Conservation (phyloP, 2,888 invertebrate genomes). For the Coremacera marginata region DNA sequence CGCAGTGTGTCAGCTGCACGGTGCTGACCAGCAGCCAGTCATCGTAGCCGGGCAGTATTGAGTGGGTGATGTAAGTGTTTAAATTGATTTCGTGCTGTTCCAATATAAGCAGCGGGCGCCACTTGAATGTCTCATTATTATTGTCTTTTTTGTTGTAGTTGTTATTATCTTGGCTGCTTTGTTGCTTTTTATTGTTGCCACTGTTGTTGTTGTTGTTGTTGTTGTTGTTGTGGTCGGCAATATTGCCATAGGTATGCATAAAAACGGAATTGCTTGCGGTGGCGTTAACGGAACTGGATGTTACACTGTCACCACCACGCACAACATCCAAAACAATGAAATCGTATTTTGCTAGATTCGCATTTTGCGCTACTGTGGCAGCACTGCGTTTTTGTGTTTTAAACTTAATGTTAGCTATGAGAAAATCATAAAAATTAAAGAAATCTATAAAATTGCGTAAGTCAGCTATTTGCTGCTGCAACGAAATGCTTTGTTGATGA, state of each 20-base stretch:
- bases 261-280: background rate
- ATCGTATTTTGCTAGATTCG: slow-evolving; percentile 62
- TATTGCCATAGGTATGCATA: background rate
- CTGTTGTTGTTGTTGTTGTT: slow-evolving; percentile 26
- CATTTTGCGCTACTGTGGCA: slow-evolving; percentile 8
- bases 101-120: slow-evolving; percentile 68
- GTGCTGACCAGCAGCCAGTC: slow-evolving; percentile 67
- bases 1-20: slow-evolving; percentile 64
- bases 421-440: slow-evolving; percentile 67
- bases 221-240: slow-evolving; percentile 19
- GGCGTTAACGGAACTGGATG: background rate
- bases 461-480: slow-evolving; percentile 51
- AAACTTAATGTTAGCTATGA: slow-evolving; percentile 55
- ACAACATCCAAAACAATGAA: slow-evolving; percentile 68
- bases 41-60: slow-evolving; percentile 66
- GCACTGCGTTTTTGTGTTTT: slow-evolving; percentile 8
- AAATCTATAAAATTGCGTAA: slow-evolving; percentile 64
- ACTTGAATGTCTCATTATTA: slow-evolving; percentile 53
- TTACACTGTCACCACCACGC: slow-evolving; percentile 44
- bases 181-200: background rate
- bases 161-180: background rate
- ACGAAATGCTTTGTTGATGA: slow-evolving; percentile 1
- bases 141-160: background rate
- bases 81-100: slow-evolving; percentile 62
- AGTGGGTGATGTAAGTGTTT: slow-evolving; percentile 65